Base-by-base conservation (phyloP, 2,113 vertebrate species). In the Trachemys scripta region DNA sequence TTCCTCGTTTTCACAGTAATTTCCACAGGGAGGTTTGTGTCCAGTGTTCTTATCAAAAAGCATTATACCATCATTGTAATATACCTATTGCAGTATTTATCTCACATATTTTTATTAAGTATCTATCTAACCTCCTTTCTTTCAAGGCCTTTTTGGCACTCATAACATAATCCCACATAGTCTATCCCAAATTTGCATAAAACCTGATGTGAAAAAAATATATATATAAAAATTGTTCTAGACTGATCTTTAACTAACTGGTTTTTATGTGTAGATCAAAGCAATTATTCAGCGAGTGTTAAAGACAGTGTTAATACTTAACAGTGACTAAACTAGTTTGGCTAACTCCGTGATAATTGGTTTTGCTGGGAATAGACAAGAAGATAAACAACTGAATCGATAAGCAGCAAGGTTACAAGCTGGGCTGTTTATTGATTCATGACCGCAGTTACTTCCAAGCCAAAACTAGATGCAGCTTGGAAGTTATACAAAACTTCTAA, bases 321-420 rank as follows among this genome's bases (percentile, higher is more conserved):
- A 88, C 25, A 96, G 88, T 14, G 2, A 80, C 42, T 94, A 94
- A 97, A 92, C 20, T 90, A 90, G 79, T 82, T 92, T 95, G 92
- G 87, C 62, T 96, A 97, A 93, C 83, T 93, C 42, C 83, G 50
- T 80, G 96, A 80, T 97, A 95, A 97, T 95, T 94, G 89, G 0
- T 69, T 93, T 97, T 97, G 81, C 88, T 90, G 94, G 91, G 93
- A 97, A 97, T 80, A 89, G 87, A 93, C 93, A 75, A 85, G 87
- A 76, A 90, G 31, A 95, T 96, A 96, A 97, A 80, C 87, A 92
- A 31, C 53, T 75, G 92, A 90, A 97, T 98, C 97, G 92, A 94
- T 97, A 97, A 97, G 38, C 85, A 80, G 35, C 88, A 50, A 97
- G 82, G 85, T 57, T 96, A 76, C 80, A 97, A 93, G 50, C 87